These are phyloP conservation scores for Anhinga rufa DNA, from an alignment of 2,113 vertebrate genomes.

Conservation along the genomic window DNA sequence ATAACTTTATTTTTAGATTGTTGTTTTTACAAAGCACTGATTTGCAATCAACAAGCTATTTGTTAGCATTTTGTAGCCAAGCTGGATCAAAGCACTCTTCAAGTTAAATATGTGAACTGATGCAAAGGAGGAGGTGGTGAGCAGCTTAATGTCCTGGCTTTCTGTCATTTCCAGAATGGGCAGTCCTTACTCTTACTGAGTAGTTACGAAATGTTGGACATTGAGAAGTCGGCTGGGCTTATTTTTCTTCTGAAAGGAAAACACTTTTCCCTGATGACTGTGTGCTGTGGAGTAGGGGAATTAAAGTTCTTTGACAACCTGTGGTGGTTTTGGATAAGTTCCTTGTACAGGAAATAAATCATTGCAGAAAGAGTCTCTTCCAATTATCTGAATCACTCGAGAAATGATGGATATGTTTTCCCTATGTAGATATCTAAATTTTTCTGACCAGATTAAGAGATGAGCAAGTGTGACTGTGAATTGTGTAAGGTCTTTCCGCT, in stretches of 20 bases:
- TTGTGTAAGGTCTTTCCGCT: neutral
- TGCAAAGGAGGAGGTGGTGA: neutral
- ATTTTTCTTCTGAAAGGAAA: neutral
- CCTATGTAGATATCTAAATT: neutral
- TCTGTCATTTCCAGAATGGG: neutral
- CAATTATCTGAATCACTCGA: neutral
- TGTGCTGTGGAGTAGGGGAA: neutral
- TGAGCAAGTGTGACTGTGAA: neutral
- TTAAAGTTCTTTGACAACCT: neutral
- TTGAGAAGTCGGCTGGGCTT: neutral
- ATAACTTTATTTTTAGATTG: neutral
- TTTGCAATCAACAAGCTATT: neutral
- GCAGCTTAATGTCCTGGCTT: neutral
- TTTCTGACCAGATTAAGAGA: neutral
- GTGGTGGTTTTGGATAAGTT: neutral
- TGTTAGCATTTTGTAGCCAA: neutral
- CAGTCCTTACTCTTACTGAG: neutral
- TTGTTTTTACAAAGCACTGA: neutral
- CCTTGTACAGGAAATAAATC: neutral
- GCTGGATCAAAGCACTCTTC: neutral
- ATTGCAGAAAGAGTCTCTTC: neutral
- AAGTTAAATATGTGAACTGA: neutral
- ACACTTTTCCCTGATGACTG: neutral
- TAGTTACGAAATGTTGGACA: neutral
- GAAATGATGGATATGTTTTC: fast-evolving